A percentile compares a stretch with the other conserved stretches of the same genome.
Conservation (phyloP, 2,888 invertebrate species). For the Drosophila ezoana region DNA sequence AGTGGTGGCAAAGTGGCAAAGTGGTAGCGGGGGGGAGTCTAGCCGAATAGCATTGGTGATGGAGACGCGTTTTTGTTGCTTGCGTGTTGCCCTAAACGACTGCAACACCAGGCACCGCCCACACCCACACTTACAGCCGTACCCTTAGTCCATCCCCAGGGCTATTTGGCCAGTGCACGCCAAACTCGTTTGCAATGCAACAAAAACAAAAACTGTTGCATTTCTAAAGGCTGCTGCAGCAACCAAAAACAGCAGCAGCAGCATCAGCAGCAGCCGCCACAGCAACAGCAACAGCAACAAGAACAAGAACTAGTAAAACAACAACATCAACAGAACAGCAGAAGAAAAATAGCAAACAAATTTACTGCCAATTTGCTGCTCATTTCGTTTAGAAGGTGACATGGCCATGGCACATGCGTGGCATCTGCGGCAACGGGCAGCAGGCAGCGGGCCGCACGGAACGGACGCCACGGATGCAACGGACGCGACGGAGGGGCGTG, state of each 20-base stretch:
- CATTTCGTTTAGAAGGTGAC: constrained; percentile 80
- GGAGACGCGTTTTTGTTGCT: constrained; percentile 46
- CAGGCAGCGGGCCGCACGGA: background rate
- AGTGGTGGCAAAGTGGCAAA: constrained; percentile 49
- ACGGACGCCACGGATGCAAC: too few species aligned
- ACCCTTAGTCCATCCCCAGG: constrained; percentile 17
- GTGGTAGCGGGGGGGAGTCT: background rate
- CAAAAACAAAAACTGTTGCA: constrained; percentile 59
- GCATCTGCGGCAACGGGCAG: constrained; percentile 43
- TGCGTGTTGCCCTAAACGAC: constrained; percentile 53
- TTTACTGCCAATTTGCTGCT: constrained; percentile 80
- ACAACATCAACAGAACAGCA: constrained; percentile 48
- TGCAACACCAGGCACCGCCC: constrained; percentile 27
- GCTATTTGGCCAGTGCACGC: constrained; percentile 55
- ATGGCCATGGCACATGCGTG: constrained; percentile 75
- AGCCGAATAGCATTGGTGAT: constrained; percentile 7
- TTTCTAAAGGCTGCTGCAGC: constrained; percentile 44
- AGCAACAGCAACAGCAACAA: background rate
- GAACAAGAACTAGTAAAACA: constrained; percentile 18
- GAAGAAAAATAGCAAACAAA: constrained; percentile 79
- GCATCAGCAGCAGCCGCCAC: constrained; percentile 7
- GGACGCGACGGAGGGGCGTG: background rate
- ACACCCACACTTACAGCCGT: background rate
- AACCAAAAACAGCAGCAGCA: constrained; percentile 35
- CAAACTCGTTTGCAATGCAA: constrained; percentile 70